Evolutionary conservation across 2,888 invertebrate species (phyloP).

Genomic region (Liopterus haemorrhoidalis): DNA sequence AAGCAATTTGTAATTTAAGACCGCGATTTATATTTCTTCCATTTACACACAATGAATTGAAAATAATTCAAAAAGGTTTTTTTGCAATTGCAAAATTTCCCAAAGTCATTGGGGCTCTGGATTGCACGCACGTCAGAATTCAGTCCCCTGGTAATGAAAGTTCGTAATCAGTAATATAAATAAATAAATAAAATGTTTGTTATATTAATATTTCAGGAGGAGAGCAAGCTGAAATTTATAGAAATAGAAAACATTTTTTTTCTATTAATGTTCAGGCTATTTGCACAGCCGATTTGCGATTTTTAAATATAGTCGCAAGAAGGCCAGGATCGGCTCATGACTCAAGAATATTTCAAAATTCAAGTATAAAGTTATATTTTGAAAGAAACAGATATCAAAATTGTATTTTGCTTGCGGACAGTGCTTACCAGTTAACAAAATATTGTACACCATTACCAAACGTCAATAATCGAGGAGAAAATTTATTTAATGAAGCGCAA

Average conservation of each 20-base stretch:
- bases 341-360: conserved; percentile 2
- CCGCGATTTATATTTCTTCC: background rate
- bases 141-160: conserved; percentile 5
- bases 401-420: no score
- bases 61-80: background rate
- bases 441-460: conserved; percentile 1
- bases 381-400: no score
- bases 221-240: no score
- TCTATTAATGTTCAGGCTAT: conserved; percentile 1
- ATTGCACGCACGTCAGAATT: conserved; percentile 6
- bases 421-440: no score
- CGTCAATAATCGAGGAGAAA: background rate
- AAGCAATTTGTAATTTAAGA: conserved; percentile 2
- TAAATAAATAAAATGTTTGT: no score
- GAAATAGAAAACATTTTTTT: conserved; percentile 4
- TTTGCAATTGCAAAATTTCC: background rate
- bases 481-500: conserved; percentile 2
- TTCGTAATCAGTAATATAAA: no score
- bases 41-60: background rate
- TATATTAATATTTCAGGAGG: no score
- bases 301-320: background rate
- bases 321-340: conserved; percentile 3
- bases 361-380: no score
- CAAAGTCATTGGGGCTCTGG: background rate
- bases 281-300: background rate